These are phyloP conservation scores for Acleris laterana DNA, from an alignment of 2,888 invertebrate genomes.

Conservation along the genomic window DNA sequence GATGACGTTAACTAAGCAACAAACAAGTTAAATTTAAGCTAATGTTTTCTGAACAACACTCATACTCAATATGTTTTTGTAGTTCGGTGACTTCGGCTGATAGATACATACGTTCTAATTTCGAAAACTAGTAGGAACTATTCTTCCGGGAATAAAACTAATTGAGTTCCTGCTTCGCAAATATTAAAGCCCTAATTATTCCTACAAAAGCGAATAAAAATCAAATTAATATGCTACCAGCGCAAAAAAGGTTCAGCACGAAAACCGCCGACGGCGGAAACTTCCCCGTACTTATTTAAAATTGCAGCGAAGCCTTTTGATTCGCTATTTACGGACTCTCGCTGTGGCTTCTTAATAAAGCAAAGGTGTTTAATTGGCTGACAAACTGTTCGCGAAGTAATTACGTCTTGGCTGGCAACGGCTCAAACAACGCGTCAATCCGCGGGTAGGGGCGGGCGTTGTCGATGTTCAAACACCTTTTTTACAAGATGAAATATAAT, in stretches of 20 bases:
- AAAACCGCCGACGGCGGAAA: slow-evolving; percentile 32
- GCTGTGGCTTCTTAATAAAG: slow-evolving; percentile 82
- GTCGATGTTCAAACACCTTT: slow-evolving; percentile 28
- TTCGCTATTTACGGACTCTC: slow-evolving; percentile 59
- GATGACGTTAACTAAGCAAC: too few species aligned
- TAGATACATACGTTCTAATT: too few species aligned
- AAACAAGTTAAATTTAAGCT: too few species aligned
- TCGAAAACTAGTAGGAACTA: too few species aligned
- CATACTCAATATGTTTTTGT: too few species aligned
- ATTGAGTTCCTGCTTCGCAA: too few species aligned
- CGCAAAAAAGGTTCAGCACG: slow-evolving; percentile 32
- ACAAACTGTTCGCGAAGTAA: slow-evolving; percentile 83
- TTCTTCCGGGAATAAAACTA: too few species aligned
- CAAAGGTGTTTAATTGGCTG: slow-evolving; percentile 85
- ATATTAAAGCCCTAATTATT: neutral
- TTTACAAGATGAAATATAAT: neutral
- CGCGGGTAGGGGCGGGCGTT: slow-evolving; percentile 56
- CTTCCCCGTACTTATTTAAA: slow-evolving; percentile 38
- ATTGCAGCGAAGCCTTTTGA: slow-evolving; percentile 58
- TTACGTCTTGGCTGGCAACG: slow-evolving; percentile 75
- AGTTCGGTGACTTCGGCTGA: too few species aligned
- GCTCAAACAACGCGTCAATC: slow-evolving; percentile 78
- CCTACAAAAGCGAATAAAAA: slow-evolving; percentile 1
- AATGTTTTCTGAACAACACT: too few species aligned
- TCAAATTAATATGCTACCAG: slow-evolving; percentile 16